These are phyloP conservation scores for Orussus abietinus DNA, from an alignment of 1,140 invertebrate genomes.

Conservation along the genomic window DNA sequence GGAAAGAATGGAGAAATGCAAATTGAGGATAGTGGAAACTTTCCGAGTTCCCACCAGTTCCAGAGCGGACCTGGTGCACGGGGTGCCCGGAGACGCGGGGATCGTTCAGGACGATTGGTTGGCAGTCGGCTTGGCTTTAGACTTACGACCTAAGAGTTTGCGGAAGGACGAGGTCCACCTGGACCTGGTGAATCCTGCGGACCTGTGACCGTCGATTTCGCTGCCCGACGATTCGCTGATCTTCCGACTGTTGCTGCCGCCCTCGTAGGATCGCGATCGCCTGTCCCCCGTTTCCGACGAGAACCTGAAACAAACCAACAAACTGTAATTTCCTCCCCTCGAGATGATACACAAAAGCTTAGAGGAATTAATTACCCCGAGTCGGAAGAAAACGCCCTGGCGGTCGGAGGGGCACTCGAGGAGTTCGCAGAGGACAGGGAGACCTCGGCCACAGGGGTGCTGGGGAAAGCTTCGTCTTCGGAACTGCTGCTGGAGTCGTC, in stretches of 20 bases:
- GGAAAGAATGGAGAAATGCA: too few relatives aligned
- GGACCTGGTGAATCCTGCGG: slow-evolving; percentile 39
- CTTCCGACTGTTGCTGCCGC: slow-evolving; percentile 40
- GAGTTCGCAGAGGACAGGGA: slow-evolving; percentile 40
- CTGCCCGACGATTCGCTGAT: slow-evolving; percentile 38
- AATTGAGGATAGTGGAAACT: slow-evolving; percentile 9
- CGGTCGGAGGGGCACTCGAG: slow-evolving; percentile 31
- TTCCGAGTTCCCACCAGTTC: too few relatives aligned
- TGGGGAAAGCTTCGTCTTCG: slow-evolving; percentile 41
- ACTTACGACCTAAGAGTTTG: slow-evolving; percentile 52
- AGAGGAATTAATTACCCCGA: slow-evolving; percentile 49
- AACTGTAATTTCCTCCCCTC: slow-evolving; percentile 1
- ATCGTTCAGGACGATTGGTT: slow-evolving; percentile 15
- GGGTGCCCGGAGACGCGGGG: too few relatives aligned
- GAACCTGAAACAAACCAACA: slow-evolving; percentile 35
- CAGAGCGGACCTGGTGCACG: too few relatives aligned
- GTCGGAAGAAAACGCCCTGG: slow-evolving; percentile 54
- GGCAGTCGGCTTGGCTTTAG: slow-evolving; percentile 32
- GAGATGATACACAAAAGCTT: slow-evolving; percentile 7
- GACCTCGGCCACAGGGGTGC: slow-evolving; percentile 34
- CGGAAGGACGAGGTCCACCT: slow-evolving; percentile 58
- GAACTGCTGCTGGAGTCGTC: slow-evolving; percentile 43
- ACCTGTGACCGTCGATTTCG: slow-evolving; percentile 24
- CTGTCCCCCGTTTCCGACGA: slow-evolving; percentile 49
- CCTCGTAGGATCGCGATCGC: slow-evolving; percentile 45